Conservation (phyloP, 2,888 invertebrate species). For the Amorpha juglandis region DNA sequence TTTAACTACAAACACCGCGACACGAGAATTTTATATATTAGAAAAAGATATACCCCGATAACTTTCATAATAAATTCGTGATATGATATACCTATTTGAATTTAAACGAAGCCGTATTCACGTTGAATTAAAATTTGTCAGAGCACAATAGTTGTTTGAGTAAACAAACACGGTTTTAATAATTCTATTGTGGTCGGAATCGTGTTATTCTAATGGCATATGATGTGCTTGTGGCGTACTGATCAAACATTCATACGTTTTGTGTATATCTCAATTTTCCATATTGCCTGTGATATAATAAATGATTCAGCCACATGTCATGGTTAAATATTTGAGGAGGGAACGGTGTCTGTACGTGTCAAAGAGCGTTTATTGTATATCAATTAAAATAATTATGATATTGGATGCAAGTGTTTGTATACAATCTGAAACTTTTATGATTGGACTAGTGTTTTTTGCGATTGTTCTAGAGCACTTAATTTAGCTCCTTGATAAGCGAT, state of each 20-base stretch:
- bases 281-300: conserved; percentile 3
- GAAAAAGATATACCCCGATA: no score
- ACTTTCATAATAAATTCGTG: no score
- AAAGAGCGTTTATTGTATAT: neutral
- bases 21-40: no score
- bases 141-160: neutral
- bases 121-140: neutral
- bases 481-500: no score
- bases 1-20: no score
- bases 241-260: conserved; percentile 10
- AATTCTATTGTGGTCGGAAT: neutral
- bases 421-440: neutral
- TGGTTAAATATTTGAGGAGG: conserved; percentile 1
- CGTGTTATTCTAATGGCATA: conserved; percentile 12
- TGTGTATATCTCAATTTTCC: neutral
- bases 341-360: neutral
- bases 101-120: no score
- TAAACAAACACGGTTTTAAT: conserved; percentile 11
- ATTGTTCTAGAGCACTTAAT: no score
- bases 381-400: no score
- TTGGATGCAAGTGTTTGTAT: neutral
- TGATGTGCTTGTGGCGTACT: neutral
- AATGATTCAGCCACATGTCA: conserved; percentile 9
- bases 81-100: no score
- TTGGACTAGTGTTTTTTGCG: no score